Evolutionary conservation across 2,888 invertebrate genomes (phyloP).

Genomic region (Cantharis lateralis): DNA sequence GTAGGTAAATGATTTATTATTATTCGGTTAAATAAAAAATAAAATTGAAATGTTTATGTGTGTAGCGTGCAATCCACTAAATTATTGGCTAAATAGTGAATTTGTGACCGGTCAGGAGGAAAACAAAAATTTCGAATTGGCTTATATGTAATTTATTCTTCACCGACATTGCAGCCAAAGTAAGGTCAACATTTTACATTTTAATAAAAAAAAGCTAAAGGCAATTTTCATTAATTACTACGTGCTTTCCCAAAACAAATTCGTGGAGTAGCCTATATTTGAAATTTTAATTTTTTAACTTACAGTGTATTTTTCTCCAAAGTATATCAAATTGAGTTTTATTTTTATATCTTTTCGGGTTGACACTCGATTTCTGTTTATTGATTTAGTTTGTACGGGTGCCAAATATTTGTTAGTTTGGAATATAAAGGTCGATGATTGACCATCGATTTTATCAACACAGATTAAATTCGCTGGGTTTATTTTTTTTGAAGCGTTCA

Average conservation of each 20-base stretch:
- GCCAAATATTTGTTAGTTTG: not conserved
- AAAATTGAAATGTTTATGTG: not conserved
- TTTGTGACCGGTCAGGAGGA: not conserved
- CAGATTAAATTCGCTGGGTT: no score
- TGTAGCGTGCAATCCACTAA: not conserved
- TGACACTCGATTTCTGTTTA: not conserved
- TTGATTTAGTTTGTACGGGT: not conserved
- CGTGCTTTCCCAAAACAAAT: not conserved
- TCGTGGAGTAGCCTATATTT: not conserved
- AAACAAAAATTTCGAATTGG: not conserved
- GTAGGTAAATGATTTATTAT: not conserved
- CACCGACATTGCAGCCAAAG: not conserved
- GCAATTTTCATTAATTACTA: not conserved
- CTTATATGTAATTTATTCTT: not conserved
- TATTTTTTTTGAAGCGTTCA: no score
- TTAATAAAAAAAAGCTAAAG: not conserved
- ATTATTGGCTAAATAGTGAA: not conserved
- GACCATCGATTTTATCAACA: not conserved
- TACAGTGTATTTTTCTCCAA: not conserved
- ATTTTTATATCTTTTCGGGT: not conserved
- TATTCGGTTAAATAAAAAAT: not conserved
- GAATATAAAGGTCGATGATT: no score
- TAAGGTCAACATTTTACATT: not conserved
- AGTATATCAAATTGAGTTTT: not conserved
- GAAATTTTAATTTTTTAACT: not conserved